Conservation (phyloP, 2,888 invertebrate species). For the Polydesmus complanatus region DNA sequence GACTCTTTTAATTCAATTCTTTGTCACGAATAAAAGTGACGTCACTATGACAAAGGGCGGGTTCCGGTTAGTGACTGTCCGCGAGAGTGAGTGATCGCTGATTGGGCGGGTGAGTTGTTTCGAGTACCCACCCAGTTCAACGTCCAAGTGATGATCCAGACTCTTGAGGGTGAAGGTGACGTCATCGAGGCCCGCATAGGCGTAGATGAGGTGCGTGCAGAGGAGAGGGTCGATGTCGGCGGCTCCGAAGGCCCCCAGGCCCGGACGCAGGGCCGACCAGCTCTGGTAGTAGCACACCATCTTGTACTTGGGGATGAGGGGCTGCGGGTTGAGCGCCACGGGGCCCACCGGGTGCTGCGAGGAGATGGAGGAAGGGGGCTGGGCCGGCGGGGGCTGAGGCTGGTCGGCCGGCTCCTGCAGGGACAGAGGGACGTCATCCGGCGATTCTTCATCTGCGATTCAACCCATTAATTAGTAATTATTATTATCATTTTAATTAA, state of each 20-base stretch:
- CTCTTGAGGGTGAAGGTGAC: conserved; percentile 14
- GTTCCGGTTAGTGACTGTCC: too few species aligned
- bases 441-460: too few species aligned
- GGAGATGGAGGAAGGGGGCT: too few species aligned
- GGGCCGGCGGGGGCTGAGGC: too few species aligned
- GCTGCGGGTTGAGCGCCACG: background rate
- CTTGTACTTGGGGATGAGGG: background rate
- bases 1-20: too few species aligned
- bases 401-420: too few species aligned
- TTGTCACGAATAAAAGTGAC: too few species aligned
- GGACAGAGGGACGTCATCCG: too few species aligned
- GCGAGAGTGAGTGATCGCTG: background rate
- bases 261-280: conserved; percentile 16
- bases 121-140: conserved; percentile 10
- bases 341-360: background rate
- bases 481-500: too few species aligned
- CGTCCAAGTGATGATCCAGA: conserved; percentile 10
- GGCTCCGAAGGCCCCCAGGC: conserved; percentile 6
- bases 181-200: conserved; percentile 16
- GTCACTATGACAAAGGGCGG: too few species aligned
- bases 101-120: background rate
- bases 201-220: conserved; percentile 18
- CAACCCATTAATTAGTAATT: too few species aligned
- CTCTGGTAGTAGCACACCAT: conserved; percentile 18
- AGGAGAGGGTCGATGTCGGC: conserved; percentile 17